Evolutionary conservation across 2,888 invertebrate species (phyloP), one percentile per base, ranked within the genome.

Genomic region (Bugula neritina): DNA sequence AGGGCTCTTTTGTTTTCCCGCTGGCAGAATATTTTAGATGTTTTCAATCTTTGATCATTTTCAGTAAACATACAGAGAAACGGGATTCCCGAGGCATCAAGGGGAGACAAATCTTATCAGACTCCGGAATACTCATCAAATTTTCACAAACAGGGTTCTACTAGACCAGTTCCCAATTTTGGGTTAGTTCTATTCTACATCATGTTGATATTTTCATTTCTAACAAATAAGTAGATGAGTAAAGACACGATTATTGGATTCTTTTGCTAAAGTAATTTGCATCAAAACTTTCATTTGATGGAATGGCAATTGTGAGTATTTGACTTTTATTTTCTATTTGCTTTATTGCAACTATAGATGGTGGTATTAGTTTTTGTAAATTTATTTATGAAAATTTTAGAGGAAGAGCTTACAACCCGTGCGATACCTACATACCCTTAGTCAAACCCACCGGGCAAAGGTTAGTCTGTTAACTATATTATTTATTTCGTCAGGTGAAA

Each of bases 81-180:
- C 76, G 79, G 79, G 27, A 76, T 83, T 25, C 71, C 75, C 1
- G 77, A 77, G 72, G 78, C 79, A 17, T 76, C 82, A 13, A 77
- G 78, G 1, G 83, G 83, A 31, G 83, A 83, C 73, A 83, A 83
- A 72, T 76, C 73, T n/a, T 83, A 83, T 74, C 80, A 80, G 71
- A 79, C 77, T 23, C 79, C 79, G 3, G 83, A 83, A 72, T 83
- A 81, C 72, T 80, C 81, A 21, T 74, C 78, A 10, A 75, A 75
- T 29, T 83, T 83, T 75, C 80, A 81, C 73, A 79, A 79, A 72
- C 71, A 73, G 0, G 80, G 81, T 3, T 78, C 79, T 25, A 78
- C 81, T 3, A 73, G 77, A 21, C 80, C 81, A 25, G 69, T 78
- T 1, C 77, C 78, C 52, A 78, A 79, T 69, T 83, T 82, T 76